Percentiles rank a stretch among this genome's conserved stretches.
Evolutionary conservation across 2,888 invertebrate species (phyloP).

Genomic region (Euplexia lucipara): DNA sequence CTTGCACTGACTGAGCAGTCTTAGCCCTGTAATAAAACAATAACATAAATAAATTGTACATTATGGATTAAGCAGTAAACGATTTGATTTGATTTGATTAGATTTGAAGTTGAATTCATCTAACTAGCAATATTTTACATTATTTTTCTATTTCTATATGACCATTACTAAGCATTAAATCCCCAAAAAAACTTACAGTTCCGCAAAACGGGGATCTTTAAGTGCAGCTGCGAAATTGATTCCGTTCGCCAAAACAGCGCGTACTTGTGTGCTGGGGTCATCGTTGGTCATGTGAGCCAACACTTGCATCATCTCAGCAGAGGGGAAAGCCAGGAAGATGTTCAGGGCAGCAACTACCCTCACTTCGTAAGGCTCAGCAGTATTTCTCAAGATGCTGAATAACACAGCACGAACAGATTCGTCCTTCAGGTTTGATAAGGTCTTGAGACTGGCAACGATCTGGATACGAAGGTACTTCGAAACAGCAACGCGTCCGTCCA

Average conservation of each 20-base stretch:
- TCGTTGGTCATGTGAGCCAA: constrained; percentile 93
- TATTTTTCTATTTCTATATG: background rate
- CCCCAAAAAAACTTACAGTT: constrained; percentile 86
- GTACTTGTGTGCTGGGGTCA: constrained; percentile 92
- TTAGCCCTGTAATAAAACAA: constrained; percentile 74
- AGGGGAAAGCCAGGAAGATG: constrained; percentile 91
- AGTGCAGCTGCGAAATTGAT: constrained; percentile 90
- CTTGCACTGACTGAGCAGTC: constrained; percentile 85
- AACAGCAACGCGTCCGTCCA: constrained; percentile 91
- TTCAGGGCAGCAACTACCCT: constrained; percentile 92
- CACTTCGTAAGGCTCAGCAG: constrained; percentile 92
- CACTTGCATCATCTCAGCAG: constrained; percentile 92
- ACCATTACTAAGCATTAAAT: background rate
- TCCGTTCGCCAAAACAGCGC: constrained; percentile 92
- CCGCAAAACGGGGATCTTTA: constrained; percentile 77
- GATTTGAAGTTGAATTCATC: too few species aligned
- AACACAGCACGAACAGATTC: constrained; percentile 90
- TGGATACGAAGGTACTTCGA: constrained; percentile 92
- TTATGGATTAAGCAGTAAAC: background rate
- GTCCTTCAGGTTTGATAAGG: constrained; percentile 88
- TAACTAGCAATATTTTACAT: too few species aligned
- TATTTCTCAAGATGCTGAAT: constrained; percentile 92
- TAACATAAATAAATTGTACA: background rate
- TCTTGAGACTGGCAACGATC: constrained; percentile 91
- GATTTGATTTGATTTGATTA: background rate